Percentiles rank a stretch among this genome's conserved stretches.
phyloP scores from a whole-genome alignment of 1,140 invertebrate genomes.

The Eumaeus atala region DNA sequence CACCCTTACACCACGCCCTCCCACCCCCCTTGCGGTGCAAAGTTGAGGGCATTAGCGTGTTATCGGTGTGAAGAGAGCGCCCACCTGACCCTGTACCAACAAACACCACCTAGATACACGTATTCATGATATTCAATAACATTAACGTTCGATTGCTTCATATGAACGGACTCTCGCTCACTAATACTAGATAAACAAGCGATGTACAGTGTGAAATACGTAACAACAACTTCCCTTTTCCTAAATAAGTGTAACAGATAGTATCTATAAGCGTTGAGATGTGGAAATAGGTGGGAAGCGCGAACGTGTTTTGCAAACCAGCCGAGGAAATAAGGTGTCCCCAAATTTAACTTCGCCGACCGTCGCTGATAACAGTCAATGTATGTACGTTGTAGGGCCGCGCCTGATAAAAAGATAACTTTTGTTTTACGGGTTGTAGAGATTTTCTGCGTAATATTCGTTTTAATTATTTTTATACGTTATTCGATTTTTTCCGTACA shows the following conservation, averaged over 20 bases:
- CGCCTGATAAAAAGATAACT: conserved; percentile 24
- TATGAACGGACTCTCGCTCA: background rate
- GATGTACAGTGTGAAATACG: conserved; percentile 18
- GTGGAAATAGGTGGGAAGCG: conserved; percentile 70
- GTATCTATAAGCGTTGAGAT: conserved; percentile 71
- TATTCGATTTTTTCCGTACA: background rate
- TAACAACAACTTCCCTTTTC: conserved; percentile 10
- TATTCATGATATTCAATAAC: background rate
- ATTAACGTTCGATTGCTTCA: conserved; percentile 28
- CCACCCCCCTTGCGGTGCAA: conserved; percentile 66
- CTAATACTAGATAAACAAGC: conserved; percentile 16
- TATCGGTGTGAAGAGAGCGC: conserved; percentile 70
- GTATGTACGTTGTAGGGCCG: conserved; percentile 44
- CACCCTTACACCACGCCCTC: conserved; percentile 29
- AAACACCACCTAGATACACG: conserved; percentile 19
- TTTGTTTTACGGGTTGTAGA: conserved; percentile 16
- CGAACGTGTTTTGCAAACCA: conserved; percentile 71
- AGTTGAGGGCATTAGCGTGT: conserved; percentile 75
- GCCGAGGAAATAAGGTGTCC: conserved; percentile 65
- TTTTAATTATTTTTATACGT: background rate
- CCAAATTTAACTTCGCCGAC: conserved; percentile 63
- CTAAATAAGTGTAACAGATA: conserved; percentile 65
- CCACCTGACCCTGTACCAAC: conserved; percentile 57
- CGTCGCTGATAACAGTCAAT: conserved; percentile 56
- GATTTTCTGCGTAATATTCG: conserved; percentile 10